phyloP scores from a whole-genome alignment of 1,140 invertebrate species.

The Probaryconus sp. region DNA sequence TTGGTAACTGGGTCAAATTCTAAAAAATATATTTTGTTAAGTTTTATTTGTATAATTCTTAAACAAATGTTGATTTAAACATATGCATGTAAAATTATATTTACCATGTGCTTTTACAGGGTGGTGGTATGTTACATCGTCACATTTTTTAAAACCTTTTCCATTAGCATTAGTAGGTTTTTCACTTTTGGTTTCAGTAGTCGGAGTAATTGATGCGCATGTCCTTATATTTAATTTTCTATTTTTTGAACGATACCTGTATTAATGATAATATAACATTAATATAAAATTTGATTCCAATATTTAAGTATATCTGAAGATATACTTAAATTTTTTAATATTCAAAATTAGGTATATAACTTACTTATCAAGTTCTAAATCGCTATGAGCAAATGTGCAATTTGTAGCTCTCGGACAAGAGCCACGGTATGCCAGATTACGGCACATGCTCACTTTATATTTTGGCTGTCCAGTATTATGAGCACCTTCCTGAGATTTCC shows the following conservation, averaged over 20 bases:
- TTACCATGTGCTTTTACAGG: constrained; percentile 70
- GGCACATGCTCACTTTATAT: constrained; percentile 95
- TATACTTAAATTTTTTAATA: background rate
- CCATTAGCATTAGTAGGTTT: constrained; percentile 58
- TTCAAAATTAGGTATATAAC: too few species aligned
- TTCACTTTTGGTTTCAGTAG: constrained; percentile 66
- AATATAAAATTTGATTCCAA: constrained; percentile 24
- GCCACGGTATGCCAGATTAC: constrained; percentile 87
- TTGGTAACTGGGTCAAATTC: constrained; percentile 68
- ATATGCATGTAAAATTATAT: constrained; percentile 20
- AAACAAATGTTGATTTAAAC: background rate
- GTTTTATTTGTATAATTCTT: background rate
- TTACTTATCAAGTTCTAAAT: constrained; percentile 92
- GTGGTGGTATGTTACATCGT: constrained; percentile 69
- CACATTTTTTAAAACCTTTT: constrained; percentile 71
- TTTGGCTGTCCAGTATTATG: constrained; percentile 82
- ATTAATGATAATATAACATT: constrained; percentile 40
- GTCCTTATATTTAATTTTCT: constrained; percentile 77
- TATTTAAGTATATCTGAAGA: background rate
- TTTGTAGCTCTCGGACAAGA: constrained; percentile 90
- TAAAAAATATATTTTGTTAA: constrained; percentile 45
- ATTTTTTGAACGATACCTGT: constrained; percentile 80
- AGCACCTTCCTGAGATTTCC: constrained; percentile 80
- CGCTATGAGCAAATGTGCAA: constrained; percentile 95
- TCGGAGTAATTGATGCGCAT: constrained; percentile 59